Evolutionary conservation across 2,888 invertebrate genomes (phyloP), one percentile per base, ranked within the genome.

Genomic region (Dynastes hyllus): DNA sequence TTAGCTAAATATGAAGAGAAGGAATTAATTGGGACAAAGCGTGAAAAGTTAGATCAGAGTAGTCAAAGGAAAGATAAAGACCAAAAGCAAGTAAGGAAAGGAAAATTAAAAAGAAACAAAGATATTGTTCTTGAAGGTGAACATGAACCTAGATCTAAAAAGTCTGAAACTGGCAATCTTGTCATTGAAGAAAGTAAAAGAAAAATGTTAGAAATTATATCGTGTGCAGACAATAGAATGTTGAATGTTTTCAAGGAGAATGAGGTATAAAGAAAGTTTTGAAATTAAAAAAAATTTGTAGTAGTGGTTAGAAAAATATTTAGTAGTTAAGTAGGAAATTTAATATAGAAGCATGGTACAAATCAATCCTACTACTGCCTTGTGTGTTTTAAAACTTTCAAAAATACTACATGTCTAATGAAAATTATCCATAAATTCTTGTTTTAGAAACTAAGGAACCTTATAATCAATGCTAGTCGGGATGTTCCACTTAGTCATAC

Each of bases 401-500:
- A 2, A 37, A 37, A 37, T 40, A 40, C 40, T 40, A 40, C 9
- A 40, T 40, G 4, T 9, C 1, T 1, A 40, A 40, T 40, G 9
- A 40, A 9, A 8, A 40, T 9, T 40, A 40, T 40, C 40, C 5
- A 40, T 40, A 40, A 9, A 9, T 40, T 53, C 11, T 53, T 13
- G 1, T 53, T 53, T 53, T 16, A 53, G 16, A 16, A 53, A 8
- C 11, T 53, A 16, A 53, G 16, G n/a, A 3, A 53, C 3, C 11
- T 53, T 3, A 53, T 1, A 53, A 11, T 76, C 22, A 22, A 63
- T 9, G 9, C 63, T 65, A 11, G 2, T 51, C 58, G 77, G 77
- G 69, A 69, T 37, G 45, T 77, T 51, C 77, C 67, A 0, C 3
- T 67, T 40, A 58, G 55, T 27, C 77, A 77, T 40, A 67, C 55